Evolutionary conservation across 2,888 invertebrate genomes (phyloP).

Genomic region (Scotopteryx bipunctaria): DNA sequence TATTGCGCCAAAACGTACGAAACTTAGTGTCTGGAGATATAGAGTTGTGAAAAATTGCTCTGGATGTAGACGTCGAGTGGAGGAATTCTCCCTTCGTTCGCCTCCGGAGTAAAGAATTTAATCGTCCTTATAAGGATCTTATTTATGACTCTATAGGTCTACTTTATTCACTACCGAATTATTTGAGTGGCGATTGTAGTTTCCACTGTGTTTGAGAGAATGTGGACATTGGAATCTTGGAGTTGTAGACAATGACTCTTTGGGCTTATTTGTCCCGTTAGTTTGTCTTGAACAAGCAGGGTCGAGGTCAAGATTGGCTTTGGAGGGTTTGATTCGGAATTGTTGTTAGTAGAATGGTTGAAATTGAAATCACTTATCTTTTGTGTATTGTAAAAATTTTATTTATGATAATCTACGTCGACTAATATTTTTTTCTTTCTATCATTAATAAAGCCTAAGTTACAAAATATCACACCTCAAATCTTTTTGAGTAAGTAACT

Average conservation of each 20-base stretch:
- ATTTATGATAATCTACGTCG: too few species aligned
- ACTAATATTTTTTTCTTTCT: too few species aligned
- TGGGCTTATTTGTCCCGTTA: slow-evolving; percentile 4
- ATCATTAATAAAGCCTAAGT: too few species aligned
- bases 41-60: slow-evolving; percentile 67
- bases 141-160: slow-evolving; percentile 61
- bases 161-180: slow-evolving; percentile 45
- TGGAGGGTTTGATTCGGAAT: slow-evolving; percentile 2
- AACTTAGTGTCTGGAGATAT: slow-evolving; percentile 41
- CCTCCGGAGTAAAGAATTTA: slow-evolving; percentile 63
- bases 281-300: slow-evolving; percentile 7
- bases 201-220: slow-evolving; percentile 11
- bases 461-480: not conserved
- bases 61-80: slow-evolving; percentile 56
- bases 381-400: too few species aligned
- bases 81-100: slow-evolving; percentile 53
- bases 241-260: slow-evolving; percentile 14
- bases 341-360: not conserved
- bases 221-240: slow-evolving; percentile 16
- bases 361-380: not conserved
- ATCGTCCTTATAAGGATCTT: slow-evolving; percentile 59
- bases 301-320: slow-evolving; percentile 2
- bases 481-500: slow-evolving; percentile 8
- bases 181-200: slow-evolving; percentile 10
- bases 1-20: slow-evolving; percentile 43